Evolutionary conservation across 2,113 vertebrate species (phyloP), one percentile per base, ranked within the genome.

Genomic region (Gobius niger): DNA sequence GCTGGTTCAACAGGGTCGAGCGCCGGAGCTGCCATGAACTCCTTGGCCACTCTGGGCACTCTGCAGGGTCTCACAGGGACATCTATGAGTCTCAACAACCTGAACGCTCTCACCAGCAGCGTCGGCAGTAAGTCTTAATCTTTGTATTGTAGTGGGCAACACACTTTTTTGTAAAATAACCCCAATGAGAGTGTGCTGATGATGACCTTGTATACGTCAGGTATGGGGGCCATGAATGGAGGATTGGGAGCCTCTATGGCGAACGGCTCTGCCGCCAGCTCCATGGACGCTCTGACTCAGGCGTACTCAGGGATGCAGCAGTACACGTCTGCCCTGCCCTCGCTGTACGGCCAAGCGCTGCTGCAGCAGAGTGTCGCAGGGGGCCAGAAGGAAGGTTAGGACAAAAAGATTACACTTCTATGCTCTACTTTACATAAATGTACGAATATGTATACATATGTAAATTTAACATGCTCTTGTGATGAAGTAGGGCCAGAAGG

Each of bases 281-380:
- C 96, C 62, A 97, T 98, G 96, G 96, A 98, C 69, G 96, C 96
- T 82, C 95, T 98, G 91, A 97, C 95, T 83, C 96, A 98, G 94
- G 96, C 96, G 87, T 98, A 98, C 96, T 98, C 96, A 95, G 96
- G 96, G 92, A 98, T 98, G 87, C 96, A 98, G 94, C 96, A 98
- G 96, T 98, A 98, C 44, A 95, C 96, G 4, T 96, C 96, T 0
- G 96, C 96, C 65, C 93, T 98, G 93, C 96, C 96, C 66, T 96
- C 95, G n/a, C 91, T 98, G 85, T 98, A 98, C 88, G 96, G 95
- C 83, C 96, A 98, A 92, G 95, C 95, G 84, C 81, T 98, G 88
- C 91, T 98, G 87, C 96, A 98, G 87, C 96, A 98, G 81, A 94
- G 94, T 44, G 93, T 95, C n/a, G 96, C 95, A 0, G 96, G 96